phyloP scores from a whole-genome alignment of 2,113 vertebrate species.

The Odontesthes bonariensis region DNA sequence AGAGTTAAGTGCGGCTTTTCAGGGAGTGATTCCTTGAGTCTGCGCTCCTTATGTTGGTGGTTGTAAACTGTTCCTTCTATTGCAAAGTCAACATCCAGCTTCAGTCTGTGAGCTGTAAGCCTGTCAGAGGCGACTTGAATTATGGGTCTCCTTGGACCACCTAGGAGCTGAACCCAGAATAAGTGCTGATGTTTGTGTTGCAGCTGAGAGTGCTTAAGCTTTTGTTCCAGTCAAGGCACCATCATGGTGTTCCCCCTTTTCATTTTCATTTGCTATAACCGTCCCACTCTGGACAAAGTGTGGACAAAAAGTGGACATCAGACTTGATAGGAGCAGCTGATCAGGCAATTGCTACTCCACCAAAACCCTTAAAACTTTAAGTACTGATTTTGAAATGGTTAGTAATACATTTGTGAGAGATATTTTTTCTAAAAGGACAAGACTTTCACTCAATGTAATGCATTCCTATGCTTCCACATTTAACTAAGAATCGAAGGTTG shows the following conservation, averaged over 20 bases:
- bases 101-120: constrained; percentile 67
- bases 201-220: constrained; percentile 44
- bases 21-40: constrained; percentile 67
- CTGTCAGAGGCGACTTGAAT: constrained; percentile 66
- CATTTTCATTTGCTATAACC: constrained; percentile 1
- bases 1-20: constrained; percentile 62
- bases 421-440: background rate
- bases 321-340: constrained; percentile 40
- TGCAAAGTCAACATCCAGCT: constrained; percentile 77
- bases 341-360: constrained; percentile 37
- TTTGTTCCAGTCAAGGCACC: constrained; percentile 31
- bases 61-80: constrained; percentile 74
- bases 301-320: constrained; percentile 27
- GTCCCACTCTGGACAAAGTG: background rate
- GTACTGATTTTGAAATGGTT: constrained; percentile 60
- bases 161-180: constrained; percentile 52
- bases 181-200: constrained; percentile 71
- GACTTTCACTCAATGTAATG: constrained; percentile 26
- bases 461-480: constrained; percentile 34
- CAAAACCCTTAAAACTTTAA: constrained; percentile 46
- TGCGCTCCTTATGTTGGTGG: constrained; percentile 69
- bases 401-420: constrained; percentile 35
- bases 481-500: background rate
- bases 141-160: constrained; percentile 67
- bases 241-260: background rate